These are phyloP conservation scores for Crocodylus rhombifer DNA, from an alignment of 2,797 vertebrate species.

Conservation along the genomic window DNA sequence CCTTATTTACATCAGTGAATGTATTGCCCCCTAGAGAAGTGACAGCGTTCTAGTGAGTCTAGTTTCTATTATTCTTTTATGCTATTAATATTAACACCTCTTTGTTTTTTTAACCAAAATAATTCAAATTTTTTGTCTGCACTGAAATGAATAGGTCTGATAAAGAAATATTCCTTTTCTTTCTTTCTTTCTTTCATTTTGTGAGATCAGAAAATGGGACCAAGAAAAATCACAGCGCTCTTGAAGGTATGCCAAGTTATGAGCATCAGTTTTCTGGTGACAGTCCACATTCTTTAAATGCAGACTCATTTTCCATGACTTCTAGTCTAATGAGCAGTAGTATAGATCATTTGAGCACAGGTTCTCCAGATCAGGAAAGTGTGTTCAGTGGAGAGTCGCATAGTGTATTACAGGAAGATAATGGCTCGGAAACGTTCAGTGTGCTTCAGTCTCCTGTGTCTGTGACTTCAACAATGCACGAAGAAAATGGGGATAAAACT, in stretches of 20 bases:
- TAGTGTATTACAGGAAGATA: slow-evolving; percentile 80
- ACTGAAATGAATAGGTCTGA: not conserved
- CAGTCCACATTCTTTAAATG: slow-evolving; percentile 82
- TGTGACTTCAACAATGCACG: not conserved
- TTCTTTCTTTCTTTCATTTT: not conserved
- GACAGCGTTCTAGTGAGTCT: not conserved
- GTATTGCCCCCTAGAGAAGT: not conserved
- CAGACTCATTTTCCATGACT: slow-evolving; percentile 83
- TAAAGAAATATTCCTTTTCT: not conserved
- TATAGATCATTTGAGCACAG: slow-evolving; percentile 82
- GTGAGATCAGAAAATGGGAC: slow-evolving; percentile 72
- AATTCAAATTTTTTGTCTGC: not conserved
- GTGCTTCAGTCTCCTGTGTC: slow-evolving; percentile 70
- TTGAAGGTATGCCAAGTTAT: slow-evolving; percentile 79
- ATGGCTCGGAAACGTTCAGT: slow-evolving; percentile 85
- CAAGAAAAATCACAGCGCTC: slow-evolving; percentile 67
- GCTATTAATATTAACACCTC: not conserved
- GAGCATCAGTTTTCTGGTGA: slow-evolving; percentile 79
- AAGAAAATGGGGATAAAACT: slow-evolving; percentile 5
- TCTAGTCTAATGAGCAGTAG: slow-evolving; percentile 83
- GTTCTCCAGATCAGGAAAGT: slow-evolving; percentile 80
- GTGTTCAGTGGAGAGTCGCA: slow-evolving; percentile 72
- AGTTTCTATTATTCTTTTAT: too few relatives aligned
- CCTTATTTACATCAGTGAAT: not conserved
- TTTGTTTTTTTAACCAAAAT: not conserved